Evolutionary conservation across 2,888 invertebrate species (phyloP), one percentile per base, ranked within the genome.

Genomic region (Ectemnius cavifrons): DNA sequence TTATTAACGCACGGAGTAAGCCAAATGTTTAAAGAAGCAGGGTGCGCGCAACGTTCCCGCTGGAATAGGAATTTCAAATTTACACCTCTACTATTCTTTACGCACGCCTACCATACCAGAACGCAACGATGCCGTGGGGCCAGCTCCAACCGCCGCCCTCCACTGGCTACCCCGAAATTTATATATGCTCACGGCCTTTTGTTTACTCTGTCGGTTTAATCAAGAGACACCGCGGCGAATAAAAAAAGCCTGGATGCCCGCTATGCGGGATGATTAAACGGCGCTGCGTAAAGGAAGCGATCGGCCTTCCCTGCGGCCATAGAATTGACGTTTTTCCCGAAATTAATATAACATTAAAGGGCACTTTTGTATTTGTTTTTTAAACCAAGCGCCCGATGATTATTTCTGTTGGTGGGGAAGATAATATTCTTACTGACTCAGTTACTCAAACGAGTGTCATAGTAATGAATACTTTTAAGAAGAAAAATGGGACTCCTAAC

Each of bases 31-130:
- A 75, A 67, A 65, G 45, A 52, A 18, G 47, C 13, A 47, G 37
- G 37, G 6, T 0, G 11, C 37, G 61, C 45, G 68, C 46, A 67
- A 60, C 63, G 52, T 23, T 18, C 47, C 28, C 16, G 2, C 16
- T 56, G 16, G 58, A 68, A 76, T 66, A 76, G 56, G 67, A 75
- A 71, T 68, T 77, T 71, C 56, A 70, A 67, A 76, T 76, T 67
- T 63, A 5, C 46, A 47, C 52, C 28, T 45, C 61, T 61, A 64
- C 63, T 49, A 64, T 52, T 66, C 23, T 23, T 14, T 16, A 14
- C 47, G 0, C 11, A 4, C 4, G 4, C n/a, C 6, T 23, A 16
- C 37, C 8, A 37, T 8, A 37, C 37, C 37, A 37, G 37, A 11
- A 6, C 37, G 37, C 37, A 11, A 23, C 23, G 8, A 11, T 11